phyloP scores from a whole-genome alignment of 2,888 invertebrate genomes.

The Mechanitis mazaeus region DNA sequence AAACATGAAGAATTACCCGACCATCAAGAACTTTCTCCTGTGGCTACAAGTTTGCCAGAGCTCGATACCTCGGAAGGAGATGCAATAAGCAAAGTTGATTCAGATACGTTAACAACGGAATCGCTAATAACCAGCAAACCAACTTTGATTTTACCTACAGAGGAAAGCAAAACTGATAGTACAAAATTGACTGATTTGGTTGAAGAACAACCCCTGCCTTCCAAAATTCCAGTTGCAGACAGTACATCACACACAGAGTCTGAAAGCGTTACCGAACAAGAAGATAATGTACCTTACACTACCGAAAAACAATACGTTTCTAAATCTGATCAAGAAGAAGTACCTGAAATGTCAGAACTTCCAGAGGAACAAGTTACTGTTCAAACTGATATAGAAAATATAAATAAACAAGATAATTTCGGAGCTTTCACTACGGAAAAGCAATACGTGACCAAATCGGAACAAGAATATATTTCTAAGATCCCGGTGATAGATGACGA shows the following conservation, averaged over 20 bases:
- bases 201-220: slow-evolving; percentile 13
- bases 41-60: background rate
- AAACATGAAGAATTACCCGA: slow-evolving; percentile 4
- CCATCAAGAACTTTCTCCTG: slow-evolving; percentile 10
- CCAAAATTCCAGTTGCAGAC: slow-evolving; percentile 10
- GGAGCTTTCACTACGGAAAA: too few species aligned
- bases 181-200: slow-evolving; percentile 14
- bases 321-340: slow-evolving; percentile 16
- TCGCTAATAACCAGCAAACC: background rate
- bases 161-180: slow-evolving; percentile 9
- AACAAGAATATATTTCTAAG: too few species aligned
- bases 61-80: background rate
- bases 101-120: background rate
- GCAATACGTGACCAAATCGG: too few species aligned
- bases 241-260: slow-evolving; percentile 16
- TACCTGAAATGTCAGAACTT: slow-evolving; percentile 7
- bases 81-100: background rate
- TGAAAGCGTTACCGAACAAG: slow-evolving; percentile 13
- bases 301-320: slow-evolving; percentile 5
- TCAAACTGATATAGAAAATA: too few species aligned
- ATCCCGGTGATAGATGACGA: too few species aligned
- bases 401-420: too few species aligned
- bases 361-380: too few species aligned
- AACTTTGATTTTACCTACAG: background rate
- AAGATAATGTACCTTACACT: slow-evolving; percentile 16